Percentiles rank a stretch among this genome's conserved stretches.
These are phyloP conservation scores for Polyommatus iphigenia DNA, from an alignment of 2,888 invertebrate species.

Conservation along the genomic window DNA sequence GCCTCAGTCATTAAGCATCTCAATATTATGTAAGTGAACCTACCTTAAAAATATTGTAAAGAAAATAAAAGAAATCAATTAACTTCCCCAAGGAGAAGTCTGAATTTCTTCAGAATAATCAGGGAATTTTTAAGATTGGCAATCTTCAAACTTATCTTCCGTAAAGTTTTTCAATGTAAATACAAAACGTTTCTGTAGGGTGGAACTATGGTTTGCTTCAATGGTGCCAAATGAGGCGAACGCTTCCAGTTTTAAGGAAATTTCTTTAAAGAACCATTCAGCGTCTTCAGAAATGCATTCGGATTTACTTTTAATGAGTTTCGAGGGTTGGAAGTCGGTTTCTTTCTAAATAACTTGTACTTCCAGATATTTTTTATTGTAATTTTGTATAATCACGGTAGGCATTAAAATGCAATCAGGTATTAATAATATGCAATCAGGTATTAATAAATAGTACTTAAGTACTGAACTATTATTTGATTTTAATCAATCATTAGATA, in stretches of 20 bases:
- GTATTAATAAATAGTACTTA: too few species aligned
- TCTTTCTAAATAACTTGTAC: constrained; percentile 62
- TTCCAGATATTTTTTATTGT: constrained; percentile 16
- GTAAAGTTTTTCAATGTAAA: constrained; percentile 51
- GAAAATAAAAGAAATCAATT: neutral
- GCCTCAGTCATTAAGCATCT: too few species aligned
- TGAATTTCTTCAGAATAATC: neutral
- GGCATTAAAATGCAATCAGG: neutral
- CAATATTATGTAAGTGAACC: too few species aligned
- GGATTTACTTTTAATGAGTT: constrained; percentile 80
- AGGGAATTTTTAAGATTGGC: neutral
- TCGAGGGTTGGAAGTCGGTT: constrained; percentile 70
- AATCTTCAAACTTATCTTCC: constrained; percentile 26
- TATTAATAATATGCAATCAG: too few species aligned
- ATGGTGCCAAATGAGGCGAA: constrained; percentile 77
- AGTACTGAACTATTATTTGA: too few species aligned
- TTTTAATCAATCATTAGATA: too few species aligned
- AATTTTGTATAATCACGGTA: neutral
- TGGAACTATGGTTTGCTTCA: constrained; percentile 64
- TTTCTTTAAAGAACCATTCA: constrained; percentile 71
- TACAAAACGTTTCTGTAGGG: constrained; percentile 59
- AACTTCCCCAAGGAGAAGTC: neutral
- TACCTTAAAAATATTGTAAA: neutral
- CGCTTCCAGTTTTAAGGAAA: constrained; percentile 71
- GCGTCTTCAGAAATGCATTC: constrained; percentile 75